phyloP scores from a whole-genome alignment of 2,113 vertebrate genomes.

The Cyanoderma ruficeps region DNA sequence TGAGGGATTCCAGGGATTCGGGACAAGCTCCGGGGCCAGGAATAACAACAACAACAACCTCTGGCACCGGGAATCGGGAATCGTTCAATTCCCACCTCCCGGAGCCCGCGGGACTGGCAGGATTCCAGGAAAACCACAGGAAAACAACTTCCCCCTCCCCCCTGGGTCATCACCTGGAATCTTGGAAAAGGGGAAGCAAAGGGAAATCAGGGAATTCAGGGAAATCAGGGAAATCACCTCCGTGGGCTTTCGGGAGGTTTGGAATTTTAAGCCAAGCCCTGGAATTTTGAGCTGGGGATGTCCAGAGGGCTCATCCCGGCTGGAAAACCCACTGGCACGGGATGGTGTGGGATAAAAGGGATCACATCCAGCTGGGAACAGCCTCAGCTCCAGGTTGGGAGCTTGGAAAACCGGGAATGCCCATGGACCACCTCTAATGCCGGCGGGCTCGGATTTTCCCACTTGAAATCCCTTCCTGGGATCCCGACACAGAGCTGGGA shows the following conservation, averaged over 20 bases:
- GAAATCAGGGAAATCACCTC: neutral
- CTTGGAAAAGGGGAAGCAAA: neutral
- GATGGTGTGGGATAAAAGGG: neutral
- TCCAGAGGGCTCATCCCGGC: neutral
- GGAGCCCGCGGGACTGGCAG: neutral
- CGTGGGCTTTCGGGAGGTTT: neutral
- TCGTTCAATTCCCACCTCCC: neutral
- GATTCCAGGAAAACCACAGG: neutral
- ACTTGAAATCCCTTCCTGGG: neutral
- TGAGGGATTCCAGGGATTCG: neutral
- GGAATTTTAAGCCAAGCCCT: neutral
- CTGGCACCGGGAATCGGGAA: neutral
- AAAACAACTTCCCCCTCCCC: neutral
- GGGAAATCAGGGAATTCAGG: too few species aligned
- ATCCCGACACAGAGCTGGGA: neutral
- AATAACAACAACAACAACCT: neutral
- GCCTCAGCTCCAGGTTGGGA: neutral
- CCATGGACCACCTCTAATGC: accelerated
- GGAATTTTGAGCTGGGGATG: neutral
- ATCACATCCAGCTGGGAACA: neutral
- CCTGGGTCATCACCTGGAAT: too few species aligned
- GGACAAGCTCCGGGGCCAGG: neutral
- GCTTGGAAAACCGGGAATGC: neutral
- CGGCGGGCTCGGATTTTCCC: neutral
- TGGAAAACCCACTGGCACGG: neutral